phyloP scores from a whole-genome alignment of 2,113 vertebrate genomes.

The Hipposideros armiger region DNA sequence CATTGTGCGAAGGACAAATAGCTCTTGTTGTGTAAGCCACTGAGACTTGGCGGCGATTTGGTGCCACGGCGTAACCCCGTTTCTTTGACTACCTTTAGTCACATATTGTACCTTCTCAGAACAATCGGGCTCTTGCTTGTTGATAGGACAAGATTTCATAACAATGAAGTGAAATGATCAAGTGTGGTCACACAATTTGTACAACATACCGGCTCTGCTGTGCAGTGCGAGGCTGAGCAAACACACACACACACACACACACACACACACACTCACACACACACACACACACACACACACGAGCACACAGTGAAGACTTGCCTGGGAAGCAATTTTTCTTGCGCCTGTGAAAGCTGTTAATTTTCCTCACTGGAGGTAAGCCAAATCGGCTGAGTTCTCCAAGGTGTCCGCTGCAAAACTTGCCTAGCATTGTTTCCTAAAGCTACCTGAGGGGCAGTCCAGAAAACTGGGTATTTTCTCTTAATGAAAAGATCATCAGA shows the following conservation, averaged over 20 bases:
- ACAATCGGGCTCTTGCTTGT: not conserved
- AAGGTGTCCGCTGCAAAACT: not conserved
- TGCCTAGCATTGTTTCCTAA: constrained; percentile 32
- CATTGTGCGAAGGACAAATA: accelerated
- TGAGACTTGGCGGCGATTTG: not conserved
- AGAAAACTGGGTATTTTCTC: constrained; percentile 57
- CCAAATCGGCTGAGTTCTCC: not conserved
- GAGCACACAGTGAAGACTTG: not conserved
- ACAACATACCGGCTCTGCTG: not conserved
- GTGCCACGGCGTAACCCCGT: accelerated
- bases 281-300: accelerated
- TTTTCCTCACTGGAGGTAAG: constrained; percentile 40
- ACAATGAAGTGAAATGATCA: not conserved
- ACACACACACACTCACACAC: too few relatives aligned
- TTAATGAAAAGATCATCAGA: constrained; percentile 76
- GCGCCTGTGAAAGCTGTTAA: constrained; percentile 65
- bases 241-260: too few relatives aligned
- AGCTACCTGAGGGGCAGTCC: constrained; percentile 24
- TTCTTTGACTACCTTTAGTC: not conserved
- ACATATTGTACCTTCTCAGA: not conserved
- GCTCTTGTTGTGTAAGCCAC: accelerated
- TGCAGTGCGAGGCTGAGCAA: not conserved
- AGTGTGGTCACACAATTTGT: not conserved
- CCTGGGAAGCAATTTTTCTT: constrained; percentile 62
- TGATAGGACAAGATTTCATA: not conserved